These are phyloP conservation scores for Antigone vipio DNA, from an alignment of 2,113 vertebrate genomes.

Conservation along the genomic window DNA sequence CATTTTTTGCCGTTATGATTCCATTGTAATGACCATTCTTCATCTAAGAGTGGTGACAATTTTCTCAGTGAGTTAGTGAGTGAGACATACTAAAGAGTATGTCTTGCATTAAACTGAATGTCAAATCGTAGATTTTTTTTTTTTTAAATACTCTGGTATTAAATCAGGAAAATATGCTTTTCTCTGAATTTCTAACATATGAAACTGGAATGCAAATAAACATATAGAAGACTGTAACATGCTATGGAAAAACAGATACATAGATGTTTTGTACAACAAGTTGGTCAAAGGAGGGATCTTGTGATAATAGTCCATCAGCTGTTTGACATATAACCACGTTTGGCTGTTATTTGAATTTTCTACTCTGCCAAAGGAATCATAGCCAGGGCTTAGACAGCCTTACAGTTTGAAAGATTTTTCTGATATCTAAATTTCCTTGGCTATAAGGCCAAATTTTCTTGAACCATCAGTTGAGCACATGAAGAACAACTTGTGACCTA, in stretches of 20 bases:
- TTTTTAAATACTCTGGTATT: not conserved
- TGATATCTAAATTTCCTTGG: not conserved
- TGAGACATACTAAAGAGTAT: not conserved
- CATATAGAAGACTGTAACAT: not conserved
- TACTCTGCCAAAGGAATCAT: not conserved
- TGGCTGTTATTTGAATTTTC: not conserved
- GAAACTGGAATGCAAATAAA: not conserved
- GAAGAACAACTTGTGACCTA: not conserved
- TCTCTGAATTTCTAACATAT: not conserved
- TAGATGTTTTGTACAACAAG: not conserved
- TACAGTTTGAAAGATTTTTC: not conserved
- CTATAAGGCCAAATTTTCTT: not conserved
- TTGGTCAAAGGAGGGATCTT: not conserved
- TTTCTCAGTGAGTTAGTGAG: not conserved
- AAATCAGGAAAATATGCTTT: not conserved
- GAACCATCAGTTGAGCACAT: not conserved
- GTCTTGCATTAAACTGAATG: not conserved
- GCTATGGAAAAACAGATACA: not conserved
- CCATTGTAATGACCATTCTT: not conserved
- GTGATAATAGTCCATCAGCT: not conserved
- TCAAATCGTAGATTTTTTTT: not conserved
- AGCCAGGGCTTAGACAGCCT: not conserved
- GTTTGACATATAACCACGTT: rapidly evolving
- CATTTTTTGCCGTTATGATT: not conserved
- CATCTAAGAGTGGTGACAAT: not conserved